Evolutionary conservation across 2,113 vertebrate genomes (phyloP).

Genomic region (Pygoscelis adeliae): DNA sequence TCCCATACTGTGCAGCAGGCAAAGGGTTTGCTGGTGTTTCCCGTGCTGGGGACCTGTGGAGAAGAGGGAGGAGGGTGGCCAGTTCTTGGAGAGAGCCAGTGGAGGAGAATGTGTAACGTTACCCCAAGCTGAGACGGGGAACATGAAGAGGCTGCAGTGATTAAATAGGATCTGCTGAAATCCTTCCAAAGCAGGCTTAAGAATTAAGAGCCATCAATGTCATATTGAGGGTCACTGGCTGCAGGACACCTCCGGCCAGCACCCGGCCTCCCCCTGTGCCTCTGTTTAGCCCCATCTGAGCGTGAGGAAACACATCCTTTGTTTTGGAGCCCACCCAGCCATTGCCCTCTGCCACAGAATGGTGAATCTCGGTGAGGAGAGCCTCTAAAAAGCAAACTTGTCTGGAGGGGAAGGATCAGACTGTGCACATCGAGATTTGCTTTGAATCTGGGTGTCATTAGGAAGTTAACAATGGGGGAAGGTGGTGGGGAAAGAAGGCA

Average conservation of each 20-base stretch:
- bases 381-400: not conserved
- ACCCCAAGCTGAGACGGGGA: not conserved
- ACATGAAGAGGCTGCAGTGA: slow-evolving; percentile 58
- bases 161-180: slow-evolving; percentile 73
- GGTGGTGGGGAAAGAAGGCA: not conserved
- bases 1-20: fast-evolving
- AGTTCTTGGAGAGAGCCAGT: not conserved
- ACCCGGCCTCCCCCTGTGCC: not conserved
- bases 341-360: not conserved
- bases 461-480: not conserved
- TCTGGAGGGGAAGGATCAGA: not conserved
- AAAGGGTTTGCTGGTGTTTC: not conserved
- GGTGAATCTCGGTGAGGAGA: not conserved
- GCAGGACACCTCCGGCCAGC: not conserved
- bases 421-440: not conserved
- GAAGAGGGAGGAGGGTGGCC: not conserved
- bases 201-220: slow-evolving; percentile 74
- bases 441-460: not conserved
- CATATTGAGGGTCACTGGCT: slow-evolving; percentile 66
- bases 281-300: not conserved
- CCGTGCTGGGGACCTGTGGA: fast-evolving
- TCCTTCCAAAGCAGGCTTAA: slow-evolving; percentile 77
- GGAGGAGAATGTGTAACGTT: not conserved
- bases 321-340: not conserved
- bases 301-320: not conserved